Conservation (phyloP, 2,113 vertebrate genomes). For the Athene cunicularia region DNA sequence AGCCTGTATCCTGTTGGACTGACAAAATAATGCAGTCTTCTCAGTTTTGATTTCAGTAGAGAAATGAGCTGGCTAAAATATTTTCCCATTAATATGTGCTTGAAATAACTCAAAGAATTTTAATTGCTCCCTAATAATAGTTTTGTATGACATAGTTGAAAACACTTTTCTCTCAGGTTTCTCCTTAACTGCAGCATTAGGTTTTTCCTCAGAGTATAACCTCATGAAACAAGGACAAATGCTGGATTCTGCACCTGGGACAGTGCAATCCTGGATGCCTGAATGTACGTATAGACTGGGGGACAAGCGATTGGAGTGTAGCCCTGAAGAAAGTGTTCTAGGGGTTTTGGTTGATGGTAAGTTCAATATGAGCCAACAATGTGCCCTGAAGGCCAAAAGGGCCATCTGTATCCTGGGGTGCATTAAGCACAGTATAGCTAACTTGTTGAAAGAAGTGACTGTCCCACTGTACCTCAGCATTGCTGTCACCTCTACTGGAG, state of each 20-base stretch:
- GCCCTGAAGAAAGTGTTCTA: background rate
- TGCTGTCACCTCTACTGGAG: background rate
- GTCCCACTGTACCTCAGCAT: background rate
- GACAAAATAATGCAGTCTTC: background rate
- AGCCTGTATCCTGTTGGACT: background rate
- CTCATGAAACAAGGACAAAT: background rate
- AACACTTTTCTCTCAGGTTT: background rate
- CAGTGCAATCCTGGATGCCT: background rate
- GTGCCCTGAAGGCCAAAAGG: background rate
- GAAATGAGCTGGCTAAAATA: background rate
- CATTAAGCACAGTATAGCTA: background rate
- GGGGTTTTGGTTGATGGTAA: background rate
- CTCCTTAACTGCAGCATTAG: background rate
- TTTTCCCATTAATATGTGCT: background rate
- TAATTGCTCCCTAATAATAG: conserved; percentile 8
- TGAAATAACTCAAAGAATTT: background rate
- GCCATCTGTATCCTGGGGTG: background rate
- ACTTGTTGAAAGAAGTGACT: rapidly evolving
- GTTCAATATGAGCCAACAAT: background rate
- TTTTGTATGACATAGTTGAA: background rate
- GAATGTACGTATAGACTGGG: background rate
- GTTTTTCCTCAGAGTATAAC: background rate
- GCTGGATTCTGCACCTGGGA: background rate
- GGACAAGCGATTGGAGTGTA: background rate
- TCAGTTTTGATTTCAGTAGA: background rate